Percentiles rank a stretch among this genome's conserved stretches.
Evolutionary conservation across 1,140 invertebrate genomes (phyloP).

Genomic region (Drosophila burlai): DNA sequence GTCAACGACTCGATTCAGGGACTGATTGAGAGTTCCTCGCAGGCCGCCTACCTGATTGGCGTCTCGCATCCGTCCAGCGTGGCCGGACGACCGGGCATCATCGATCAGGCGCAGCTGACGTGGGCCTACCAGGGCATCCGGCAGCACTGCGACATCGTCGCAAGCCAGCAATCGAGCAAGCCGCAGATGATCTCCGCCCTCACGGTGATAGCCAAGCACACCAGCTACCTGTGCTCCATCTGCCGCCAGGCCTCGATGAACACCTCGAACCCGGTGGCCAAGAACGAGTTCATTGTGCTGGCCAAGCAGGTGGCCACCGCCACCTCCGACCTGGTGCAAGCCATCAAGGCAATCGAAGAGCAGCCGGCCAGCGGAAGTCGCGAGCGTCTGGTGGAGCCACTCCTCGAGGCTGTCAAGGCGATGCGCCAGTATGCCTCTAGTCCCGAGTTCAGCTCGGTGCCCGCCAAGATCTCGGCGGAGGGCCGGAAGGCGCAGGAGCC

Average conservation of each 20-base stretch:
- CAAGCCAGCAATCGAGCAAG: slow-evolving; percentile 91
- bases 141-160: slow-evolving; percentile 93
- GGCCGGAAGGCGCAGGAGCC: slow-evolving; percentile 93
- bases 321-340: slow-evolving; percentile 96
- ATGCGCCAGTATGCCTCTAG: slow-evolving; percentile 97
- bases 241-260: slow-evolving; percentile 96
- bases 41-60: slow-evolving; percentile 96
- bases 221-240: slow-evolving; percentile 97
- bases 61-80: slow-evolving; percentile 95
- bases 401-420: slow-evolving; percentile 96
- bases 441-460: slow-evolving; percentile 96
- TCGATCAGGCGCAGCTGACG: slow-evolving; percentile 96
- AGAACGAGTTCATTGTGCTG: slow-evolving; percentile 98
- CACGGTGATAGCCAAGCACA: slow-evolving; percentile 98
- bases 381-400: slow-evolving; percentile 92
- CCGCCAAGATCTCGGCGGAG: slow-evolving; percentile 94
- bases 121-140: slow-evolving; percentile 96
- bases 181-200: slow-evolving; percentile 96
- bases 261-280: slow-evolving; percentile 96
- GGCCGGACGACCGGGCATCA: slow-evolving; percentile 95
- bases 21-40: slow-evolving; percentile 96
- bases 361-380: slow-evolving; percentile 90
- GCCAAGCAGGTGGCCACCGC: slow-evolving; percentile 99
- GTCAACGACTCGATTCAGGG: slow-evolving; percentile 96
- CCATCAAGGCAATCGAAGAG: slow-evolving; percentile 96